These are phyloP conservation scores for Caenorhabditis sp. DNA, from an alignment of 2,888 invertebrate genomes.

Conservation along the genomic window DNA sequence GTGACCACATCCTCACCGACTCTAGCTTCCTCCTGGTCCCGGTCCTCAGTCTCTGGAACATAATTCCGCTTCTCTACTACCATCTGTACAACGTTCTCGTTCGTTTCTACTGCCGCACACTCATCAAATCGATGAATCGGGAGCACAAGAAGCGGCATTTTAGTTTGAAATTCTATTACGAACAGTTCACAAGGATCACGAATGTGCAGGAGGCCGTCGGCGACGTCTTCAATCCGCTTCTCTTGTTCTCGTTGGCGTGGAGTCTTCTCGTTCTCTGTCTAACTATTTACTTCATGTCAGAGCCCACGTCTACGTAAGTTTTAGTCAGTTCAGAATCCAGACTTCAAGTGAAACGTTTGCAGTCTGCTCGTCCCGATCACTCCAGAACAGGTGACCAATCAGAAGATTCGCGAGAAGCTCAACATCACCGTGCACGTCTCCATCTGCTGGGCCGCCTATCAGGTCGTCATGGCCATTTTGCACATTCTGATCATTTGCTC, in stretches of 20 bases:
- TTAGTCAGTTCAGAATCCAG: background rate
- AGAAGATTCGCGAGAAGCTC: slow-evolving; percentile 56
- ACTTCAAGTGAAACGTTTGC: slow-evolving; percentile 18
- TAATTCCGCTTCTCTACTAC: slow-evolving; percentile 75
- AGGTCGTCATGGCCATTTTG: slow-evolving; percentile 72
- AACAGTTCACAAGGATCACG: slow-evolving; percentile 76
- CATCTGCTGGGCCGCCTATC: slow-evolving; percentile 73
- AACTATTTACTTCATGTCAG: slow-evolving; percentile 76
- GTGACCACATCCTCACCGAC: slow-evolving; percentile 52
- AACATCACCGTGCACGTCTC: slow-evolving; percentile 70
- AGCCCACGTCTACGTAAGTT: slow-evolving; percentile 66
- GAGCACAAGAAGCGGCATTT: slow-evolving; percentile 73
- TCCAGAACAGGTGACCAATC: slow-evolving; percentile 66
- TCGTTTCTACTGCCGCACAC: slow-evolving; percentile 63
- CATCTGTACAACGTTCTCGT: slow-evolving; percentile 69
- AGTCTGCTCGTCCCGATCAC: slow-evolving; percentile 72
- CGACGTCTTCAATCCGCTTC: slow-evolving; percentile 74
- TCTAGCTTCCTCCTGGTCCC: slow-evolving; percentile 71
- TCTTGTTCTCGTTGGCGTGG: slow-evolving; percentile 75
- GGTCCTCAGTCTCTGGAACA: slow-evolving; percentile 74
- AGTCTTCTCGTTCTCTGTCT: slow-evolving; percentile 72
- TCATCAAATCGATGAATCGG: slow-evolving; percentile 72
- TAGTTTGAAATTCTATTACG: slow-evolving; percentile 75
- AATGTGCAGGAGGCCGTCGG: slow-evolving; percentile 74
- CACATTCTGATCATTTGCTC: slow-evolving; percentile 73